Percentiles rank a stretch among this genome's conserved stretches.
Evolutionary conservation across 2,797 vertebrate genomes (phyloP).

Genomic region (Alcedo quadribrachys): DNA sequence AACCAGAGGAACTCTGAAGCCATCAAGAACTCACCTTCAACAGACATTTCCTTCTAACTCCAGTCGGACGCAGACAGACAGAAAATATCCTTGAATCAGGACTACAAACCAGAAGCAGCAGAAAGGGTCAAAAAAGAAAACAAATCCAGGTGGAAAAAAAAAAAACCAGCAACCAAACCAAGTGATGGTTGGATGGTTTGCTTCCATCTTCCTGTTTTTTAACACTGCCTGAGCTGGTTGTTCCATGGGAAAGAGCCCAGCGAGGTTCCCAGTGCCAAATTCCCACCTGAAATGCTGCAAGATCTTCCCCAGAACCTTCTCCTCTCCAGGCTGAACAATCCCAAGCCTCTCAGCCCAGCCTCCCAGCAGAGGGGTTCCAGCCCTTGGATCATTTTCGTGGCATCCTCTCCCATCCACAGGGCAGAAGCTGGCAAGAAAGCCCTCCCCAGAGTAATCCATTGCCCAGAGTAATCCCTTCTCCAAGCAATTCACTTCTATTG

Average conservation of each 20-base stretch:
- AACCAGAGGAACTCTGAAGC: background rate
- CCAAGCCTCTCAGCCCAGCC: no score
- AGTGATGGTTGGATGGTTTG: background rate
- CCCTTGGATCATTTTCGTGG: no score
- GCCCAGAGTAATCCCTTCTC: background rate
- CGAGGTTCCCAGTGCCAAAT: background rate
- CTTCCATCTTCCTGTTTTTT: fast-evolving
- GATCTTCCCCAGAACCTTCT: no score
- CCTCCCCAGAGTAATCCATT: background rate
- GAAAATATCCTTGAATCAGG: background rate
- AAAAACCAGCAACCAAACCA: fast-evolving
- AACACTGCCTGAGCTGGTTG: fast-evolving
- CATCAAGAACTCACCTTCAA: no score
- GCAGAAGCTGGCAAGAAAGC: background rate
- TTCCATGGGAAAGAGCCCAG: background rate
- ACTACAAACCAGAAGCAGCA: background rate
- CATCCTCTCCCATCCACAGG: background rate
- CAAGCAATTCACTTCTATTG: background rate
- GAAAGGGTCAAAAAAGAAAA: background rate
- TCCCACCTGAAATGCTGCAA: background rate
- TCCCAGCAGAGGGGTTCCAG: no score
- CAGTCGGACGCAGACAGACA: background rate
- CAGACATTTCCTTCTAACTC: fast-evolving
- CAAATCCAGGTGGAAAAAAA: background rate
- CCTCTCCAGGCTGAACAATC: no score